These are phyloP conservation scores for Drosophila gaucha DNA, from an alignment of 2,888 invertebrate genomes.

Conservation along the genomic window DNA sequence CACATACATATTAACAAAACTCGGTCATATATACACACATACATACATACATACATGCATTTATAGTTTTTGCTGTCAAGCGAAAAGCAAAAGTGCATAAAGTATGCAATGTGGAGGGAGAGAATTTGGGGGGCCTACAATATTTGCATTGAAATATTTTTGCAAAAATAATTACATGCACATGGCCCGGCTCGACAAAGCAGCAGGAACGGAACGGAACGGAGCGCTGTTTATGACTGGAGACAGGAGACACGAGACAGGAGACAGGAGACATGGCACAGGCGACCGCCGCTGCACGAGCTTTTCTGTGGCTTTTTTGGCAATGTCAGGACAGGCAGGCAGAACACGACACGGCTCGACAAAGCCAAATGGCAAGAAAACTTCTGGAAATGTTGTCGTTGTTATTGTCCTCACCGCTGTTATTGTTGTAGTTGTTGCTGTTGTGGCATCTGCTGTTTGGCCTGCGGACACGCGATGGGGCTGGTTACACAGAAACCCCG, in stretches of 20 bases:
- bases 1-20: slow-evolving; percentile 32
- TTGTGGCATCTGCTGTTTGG: slow-evolving; percentile 53
- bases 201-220: slow-evolving; percentile 23
- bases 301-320: slow-evolving; percentile 64
- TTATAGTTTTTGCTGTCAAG: slow-evolving; percentile 75
- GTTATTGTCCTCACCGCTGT: slow-evolving; percentile 18
- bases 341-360: slow-evolving; percentile 53
- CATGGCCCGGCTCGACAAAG: slow-evolving; percentile 67
- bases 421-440: slow-evolving; percentile 16
- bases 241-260: slow-evolving; percentile 52
- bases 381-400: slow-evolving; percentile 28
- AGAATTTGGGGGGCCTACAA: slow-evolving; percentile 68
- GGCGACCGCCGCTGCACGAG: slow-evolving; percentile 54
- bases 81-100: slow-evolving; percentile 76
- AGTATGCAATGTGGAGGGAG: slow-evolving; percentile 42
- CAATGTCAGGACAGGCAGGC: slow-evolving; percentile 73
- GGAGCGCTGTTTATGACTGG: slow-evolving; percentile 66
- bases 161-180: slow-evolving; percentile 78
- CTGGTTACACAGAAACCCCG: background rate
- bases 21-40: slow-evolving; percentile 70
- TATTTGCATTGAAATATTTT: slow-evolving; percentile 81
- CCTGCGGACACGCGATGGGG: slow-evolving; percentile 64
- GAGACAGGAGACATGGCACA: slow-evolving; percentile 40
- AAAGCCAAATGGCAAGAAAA: slow-evolving; percentile 62
- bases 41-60: too few relatives aligned